Evolutionary conservation across 2,888 invertebrate genomes (phyloP).

Genomic region (Seira musarum): DNA sequence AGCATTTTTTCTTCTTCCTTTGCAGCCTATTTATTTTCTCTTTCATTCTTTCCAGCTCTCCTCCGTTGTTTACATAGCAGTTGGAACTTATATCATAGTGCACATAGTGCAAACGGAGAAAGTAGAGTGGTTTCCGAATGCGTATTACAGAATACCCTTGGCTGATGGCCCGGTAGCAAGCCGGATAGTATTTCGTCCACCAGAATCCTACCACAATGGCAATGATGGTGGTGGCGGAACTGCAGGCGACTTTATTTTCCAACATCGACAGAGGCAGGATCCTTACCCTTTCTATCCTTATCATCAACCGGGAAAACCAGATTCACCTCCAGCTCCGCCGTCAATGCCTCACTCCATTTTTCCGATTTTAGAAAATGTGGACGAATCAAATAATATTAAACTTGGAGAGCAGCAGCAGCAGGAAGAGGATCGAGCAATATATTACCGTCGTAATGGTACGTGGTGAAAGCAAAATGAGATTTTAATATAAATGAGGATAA

Average conservation of each 20-base stretch:
- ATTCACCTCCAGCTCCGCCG: background rate
- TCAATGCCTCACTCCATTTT: constrained; percentile 26
- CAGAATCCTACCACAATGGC: constrained; percentile 14
- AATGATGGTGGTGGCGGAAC: constrained; percentile 22
- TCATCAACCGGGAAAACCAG: no score
- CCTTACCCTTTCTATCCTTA: background rate
- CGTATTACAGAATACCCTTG: constrained; percentile 25
- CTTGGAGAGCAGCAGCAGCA: constrained; percentile 23
- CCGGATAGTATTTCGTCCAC: constrained; percentile 38
- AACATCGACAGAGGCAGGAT: constrained; percentile 24
- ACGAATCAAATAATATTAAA: constrained; percentile 2
- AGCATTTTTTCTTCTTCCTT: background rate
- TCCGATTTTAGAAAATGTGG: constrained; percentile 21
- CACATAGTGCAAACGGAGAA: constrained; percentile 58
- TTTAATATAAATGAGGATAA: background rate
- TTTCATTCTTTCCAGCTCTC: constrained; percentile 43
- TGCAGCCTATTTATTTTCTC: background rate
- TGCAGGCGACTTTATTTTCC: no score
- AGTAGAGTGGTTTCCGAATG: constrained; percentile 50
- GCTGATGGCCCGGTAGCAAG: constrained; percentile 31
- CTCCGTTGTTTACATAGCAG: constrained; percentile 53
- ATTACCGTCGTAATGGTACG: constrained; percentile 42
- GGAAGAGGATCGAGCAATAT: constrained; percentile 33
- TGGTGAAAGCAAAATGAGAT: background rate
- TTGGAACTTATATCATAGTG: constrained; percentile 52